Evolutionary conservation across 2,888 invertebrate species (phyloP), one percentile per base, ranked within the genome.

Genomic region (Camptogramma bilineatum): DNA sequence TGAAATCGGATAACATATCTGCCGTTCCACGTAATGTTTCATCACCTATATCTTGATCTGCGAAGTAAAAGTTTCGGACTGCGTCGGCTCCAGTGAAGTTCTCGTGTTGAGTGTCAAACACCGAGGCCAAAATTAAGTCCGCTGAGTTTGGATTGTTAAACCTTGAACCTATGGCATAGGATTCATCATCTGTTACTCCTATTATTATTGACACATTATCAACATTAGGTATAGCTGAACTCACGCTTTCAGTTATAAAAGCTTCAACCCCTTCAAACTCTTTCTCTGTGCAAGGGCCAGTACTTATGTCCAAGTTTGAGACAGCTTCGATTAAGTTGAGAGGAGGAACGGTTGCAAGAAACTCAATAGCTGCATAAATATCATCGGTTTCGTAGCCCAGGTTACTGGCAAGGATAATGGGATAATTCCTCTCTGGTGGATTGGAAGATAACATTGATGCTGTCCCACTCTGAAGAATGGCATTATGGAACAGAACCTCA

Each of bases 381-480:
- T 83, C 70, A 3, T 71, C 56, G 0, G 86, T 81, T 3, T 42
- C 16, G 7, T 77, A 77, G 13, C 85, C 85, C 0, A 88, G 71
- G 34, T 78, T 67, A 47, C 74, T 63, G 0, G 87, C 78, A 2
- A 88, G 58, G 64, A 71, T 80, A 4, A 84, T 39, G 1, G 83
- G 78, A 9, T 74, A 74, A 10, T 71, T 68, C 0, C 42, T 64
- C 34, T 83, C 80, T 0, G 81, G 73, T 28, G 4, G 7, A 28
- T 8, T 8, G 1, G 82, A 19, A 7, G 64, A 71, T 0, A 80
- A 77, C 5, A 60, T n/a, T 10, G 77, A 17, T 1, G 77, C 48
- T 3, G 74, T 73, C 0, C 85, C 87, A 62, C 88, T 88, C 69
- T 88, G 85, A 47, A 83, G 57, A 17, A 90, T 85, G 0, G 76